These are phyloP conservation scores for Bombus picipes DNA, from an alignment of 1,140 invertebrate genomes.

Conservation along the genomic window DNA sequence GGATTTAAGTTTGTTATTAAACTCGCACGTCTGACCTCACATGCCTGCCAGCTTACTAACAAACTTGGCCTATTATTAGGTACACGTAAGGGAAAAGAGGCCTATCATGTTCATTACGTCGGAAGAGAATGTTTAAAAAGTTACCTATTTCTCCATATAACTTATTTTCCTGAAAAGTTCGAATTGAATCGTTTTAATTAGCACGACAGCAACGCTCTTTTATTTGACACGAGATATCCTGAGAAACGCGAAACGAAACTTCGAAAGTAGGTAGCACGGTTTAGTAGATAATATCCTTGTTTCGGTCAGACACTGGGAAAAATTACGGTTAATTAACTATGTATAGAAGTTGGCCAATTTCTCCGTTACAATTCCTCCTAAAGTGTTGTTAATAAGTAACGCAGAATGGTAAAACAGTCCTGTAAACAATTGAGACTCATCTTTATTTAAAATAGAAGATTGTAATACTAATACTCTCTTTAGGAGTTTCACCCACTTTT, in stretches of 20 bases:
- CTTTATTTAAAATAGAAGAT: not conserved
- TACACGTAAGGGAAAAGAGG: not conserved
- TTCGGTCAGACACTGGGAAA: not conserved
- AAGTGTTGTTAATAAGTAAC: not conserved
- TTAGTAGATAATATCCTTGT: not conserved
- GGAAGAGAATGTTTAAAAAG: constrained; percentile 12
- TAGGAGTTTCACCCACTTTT: too few species aligned
- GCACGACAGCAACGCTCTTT: too few species aligned
- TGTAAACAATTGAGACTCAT: not conserved
- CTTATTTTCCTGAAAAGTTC: not conserved
- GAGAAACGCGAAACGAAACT: not conserved
- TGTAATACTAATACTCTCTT: not conserved
- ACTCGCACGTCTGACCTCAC: constrained; percentile 27
- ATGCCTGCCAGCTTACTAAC: not conserved
- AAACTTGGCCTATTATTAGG: constrained; percentile 15
- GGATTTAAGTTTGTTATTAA: constrained; percentile 49
- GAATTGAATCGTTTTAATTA: constrained; percentile 31
- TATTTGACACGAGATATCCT: not conserved
- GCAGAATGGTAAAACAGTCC: not conserved
- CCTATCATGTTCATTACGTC: not conserved
- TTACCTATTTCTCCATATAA: not conserved
- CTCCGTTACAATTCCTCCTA: not conserved
- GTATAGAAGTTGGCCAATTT: not conserved
- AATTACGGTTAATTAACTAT: not conserved
- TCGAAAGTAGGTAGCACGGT: not conserved